phyloP scores from a whole-genome alignment of 2,113 vertebrate species.

The Ellobius talpinus region DNA sequence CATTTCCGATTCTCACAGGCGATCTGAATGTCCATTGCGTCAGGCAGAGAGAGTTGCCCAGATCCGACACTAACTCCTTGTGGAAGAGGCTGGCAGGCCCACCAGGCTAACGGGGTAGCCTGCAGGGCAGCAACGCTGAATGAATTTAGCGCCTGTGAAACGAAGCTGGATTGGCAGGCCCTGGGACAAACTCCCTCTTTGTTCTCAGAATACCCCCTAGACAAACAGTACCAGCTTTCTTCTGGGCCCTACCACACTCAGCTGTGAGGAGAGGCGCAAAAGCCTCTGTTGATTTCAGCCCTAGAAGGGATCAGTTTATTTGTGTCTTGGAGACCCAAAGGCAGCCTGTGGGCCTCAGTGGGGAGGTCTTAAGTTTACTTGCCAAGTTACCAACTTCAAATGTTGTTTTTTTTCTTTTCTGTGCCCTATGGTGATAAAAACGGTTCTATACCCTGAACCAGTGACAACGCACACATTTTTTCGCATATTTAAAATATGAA shows the following conservation, averaged over 20 bases:
- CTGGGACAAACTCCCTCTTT: slow-evolving; percentile 74
- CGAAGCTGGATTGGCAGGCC: slow-evolving; percentile 62
- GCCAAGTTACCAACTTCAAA: slow-evolving; percentile 23
- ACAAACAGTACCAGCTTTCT: slow-evolving; percentile 62
- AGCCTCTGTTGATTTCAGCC: slow-evolving; percentile 47
- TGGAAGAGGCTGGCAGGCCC: slow-evolving; percentile 70
- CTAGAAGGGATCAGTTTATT: slow-evolving; percentile 57
- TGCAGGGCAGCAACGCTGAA: neutral
- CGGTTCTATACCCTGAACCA: neutral
- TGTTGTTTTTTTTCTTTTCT: neutral
- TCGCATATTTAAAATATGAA: neutral
- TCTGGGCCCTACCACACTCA: slow-evolving; percentile 56
- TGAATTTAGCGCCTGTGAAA: slow-evolving; percentile 78
- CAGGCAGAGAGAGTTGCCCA: slow-evolving; percentile 78
- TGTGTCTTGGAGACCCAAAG: slow-evolving; percentile 1
- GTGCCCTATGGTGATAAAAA: slow-evolving; percentile 12
- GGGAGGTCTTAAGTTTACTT: neutral
- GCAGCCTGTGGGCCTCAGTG: neutral
- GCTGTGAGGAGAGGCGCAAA: slow-evolving; percentile 64
- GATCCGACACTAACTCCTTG: slow-evolving; percentile 80
- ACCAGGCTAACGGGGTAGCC: neutral
- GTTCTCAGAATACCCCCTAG: slow-evolving; percentile 61
- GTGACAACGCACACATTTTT: no score
- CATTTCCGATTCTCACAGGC: slow-evolving; percentile 81
- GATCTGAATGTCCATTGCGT: slow-evolving; percentile 73